Evolutionary conservation across 2,888 invertebrate genomes (phyloP).

Genomic region (Stegana nigrithorax): DNA sequence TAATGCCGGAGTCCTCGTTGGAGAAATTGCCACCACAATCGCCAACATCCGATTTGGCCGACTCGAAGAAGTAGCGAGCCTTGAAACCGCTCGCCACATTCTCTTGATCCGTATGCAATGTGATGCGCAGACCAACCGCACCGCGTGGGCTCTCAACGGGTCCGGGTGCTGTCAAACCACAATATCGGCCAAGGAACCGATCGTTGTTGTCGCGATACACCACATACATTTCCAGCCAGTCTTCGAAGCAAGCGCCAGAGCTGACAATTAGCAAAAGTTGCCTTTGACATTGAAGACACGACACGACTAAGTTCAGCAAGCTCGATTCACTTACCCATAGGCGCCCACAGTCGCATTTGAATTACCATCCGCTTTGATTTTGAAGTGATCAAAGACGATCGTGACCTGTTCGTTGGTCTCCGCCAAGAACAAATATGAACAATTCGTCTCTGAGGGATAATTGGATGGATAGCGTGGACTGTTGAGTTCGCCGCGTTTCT

Average conservation of each 20-base stretch:
- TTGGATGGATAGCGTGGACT: conserved; percentile 96
- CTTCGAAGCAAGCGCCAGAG: conserved; percentile 84
- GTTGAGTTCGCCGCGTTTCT: conserved; percentile 92
- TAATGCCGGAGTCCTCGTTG: conserved; percentile 83
- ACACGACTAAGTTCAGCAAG: background rate
- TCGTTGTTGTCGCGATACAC: conserved; percentile 85
- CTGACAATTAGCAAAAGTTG: conserved; percentile 65
- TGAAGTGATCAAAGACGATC: conserved; percentile 91
- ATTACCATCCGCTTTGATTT: conserved; percentile 81
- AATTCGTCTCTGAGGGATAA: conserved; percentile 95
- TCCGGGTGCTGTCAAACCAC: conserved; percentile 90
- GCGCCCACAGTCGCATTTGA: conserved; percentile 81
- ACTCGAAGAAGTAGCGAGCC: conserved; percentile 93
- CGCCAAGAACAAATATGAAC: conserved; percentile 90
- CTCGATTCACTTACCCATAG: conserved; percentile 74
- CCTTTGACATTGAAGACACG: too few relatives aligned
- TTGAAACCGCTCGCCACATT: conserved; percentile 95
- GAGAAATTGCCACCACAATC: conserved; percentile 95
- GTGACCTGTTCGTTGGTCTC: conserved; percentile 90
- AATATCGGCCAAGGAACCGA: conserved; percentile 90
- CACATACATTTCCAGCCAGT: conserved; percentile 95
- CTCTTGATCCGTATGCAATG: conserved; percentile 88
- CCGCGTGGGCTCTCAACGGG: conserved; percentile 94
- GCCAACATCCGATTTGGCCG: conserved; percentile 87
- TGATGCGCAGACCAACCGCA: conserved; percentile 86